Conservation (phyloP, 2,888 invertebrate species). For the Aporophyla nigra region DNA sequence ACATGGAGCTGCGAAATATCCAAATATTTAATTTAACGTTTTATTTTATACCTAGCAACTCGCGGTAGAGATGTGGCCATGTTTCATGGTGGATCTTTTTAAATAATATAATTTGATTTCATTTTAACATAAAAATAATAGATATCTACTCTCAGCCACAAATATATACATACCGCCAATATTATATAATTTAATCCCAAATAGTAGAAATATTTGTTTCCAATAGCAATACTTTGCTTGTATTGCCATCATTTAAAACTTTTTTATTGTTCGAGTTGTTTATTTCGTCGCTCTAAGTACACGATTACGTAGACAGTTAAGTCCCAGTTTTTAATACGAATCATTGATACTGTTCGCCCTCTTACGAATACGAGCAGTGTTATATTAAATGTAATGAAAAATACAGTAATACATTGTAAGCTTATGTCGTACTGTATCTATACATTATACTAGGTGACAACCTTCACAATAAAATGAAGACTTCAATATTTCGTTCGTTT, state of each 20-base stretch:
- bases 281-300: constrained; percentile 53
- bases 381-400: constrained; percentile 79
- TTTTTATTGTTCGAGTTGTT: not conserved
- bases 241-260: not conserved
- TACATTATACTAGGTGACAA: constrained; percentile 88
- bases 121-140: not conserved
- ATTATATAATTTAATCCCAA: not conserved
- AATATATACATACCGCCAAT: too few species aligned
- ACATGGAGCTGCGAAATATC: constrained; percentile 47
- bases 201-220: not conserved
- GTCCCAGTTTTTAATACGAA: constrained; percentile 74
- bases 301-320: constrained; percentile 64
- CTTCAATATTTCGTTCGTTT: constrained; percentile 82
- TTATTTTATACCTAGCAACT: not conserved
- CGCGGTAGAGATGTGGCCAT: not conserved
- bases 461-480: constrained; percentile 90
- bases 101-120: not conserved
- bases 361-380: constrained; percentile 70
- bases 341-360: constrained; percentile 70
- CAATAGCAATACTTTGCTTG: not conserved
- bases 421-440: constrained; percentile 86
- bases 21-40: not conserved
- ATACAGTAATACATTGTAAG: constrained; percentile 89
- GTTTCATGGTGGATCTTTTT: not conserved
- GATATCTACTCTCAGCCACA: not conserved